Base-by-base conservation (phyloP, 1,140 invertebrate genomes). In the Drosophila arawakana region DNA sequence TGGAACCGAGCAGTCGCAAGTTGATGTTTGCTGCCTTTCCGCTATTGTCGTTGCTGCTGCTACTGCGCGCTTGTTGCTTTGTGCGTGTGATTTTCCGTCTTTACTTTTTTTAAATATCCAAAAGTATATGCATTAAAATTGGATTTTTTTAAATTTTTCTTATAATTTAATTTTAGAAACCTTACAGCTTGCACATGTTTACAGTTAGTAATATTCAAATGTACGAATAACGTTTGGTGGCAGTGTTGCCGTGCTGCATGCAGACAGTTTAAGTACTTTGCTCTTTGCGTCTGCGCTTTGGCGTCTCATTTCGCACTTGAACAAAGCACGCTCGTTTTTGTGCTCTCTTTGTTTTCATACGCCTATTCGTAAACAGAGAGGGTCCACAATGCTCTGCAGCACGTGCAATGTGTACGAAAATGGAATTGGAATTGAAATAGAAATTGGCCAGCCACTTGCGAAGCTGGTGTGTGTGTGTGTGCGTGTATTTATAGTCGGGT, bases 301-400 rank as follows among this genome's bases (percentile, higher is more conserved):
- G 43, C 5, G 8, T 11, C 9, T 13, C 8, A 11, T 7, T 8
- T 11, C 7, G 7, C 59, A 50, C 41, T 34, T 34, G n/a, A 21
- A 15, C 55, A 18, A 34, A 21, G 15, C 21, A 15, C 55, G 13
- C 37, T 10, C 44, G 3, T 52, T 78, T 59, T 78, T 73, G 18
- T 37, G 55, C 50, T 80, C 80, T 86, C 76, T 88, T 41, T 88
- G 84, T 88, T 88, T 89, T 88, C 70, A 81, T 80, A 81, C 68
- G 71, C 47, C 50, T 15, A 84, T 88, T 88, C 84, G 84, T 88
- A 88, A 88, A 88, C 84, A 88, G 88, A 88, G 88, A 73, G 54
- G 34, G 35, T 13, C 18, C 10, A 18, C 25, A 30, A 50, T 25
- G 5, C 55, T 34, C 34, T 52, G 55, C 21, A 50, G 62, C 83